Conservation (phyloP, 2,888 invertebrate genomes). For the Pheosia tremula region DNA sequence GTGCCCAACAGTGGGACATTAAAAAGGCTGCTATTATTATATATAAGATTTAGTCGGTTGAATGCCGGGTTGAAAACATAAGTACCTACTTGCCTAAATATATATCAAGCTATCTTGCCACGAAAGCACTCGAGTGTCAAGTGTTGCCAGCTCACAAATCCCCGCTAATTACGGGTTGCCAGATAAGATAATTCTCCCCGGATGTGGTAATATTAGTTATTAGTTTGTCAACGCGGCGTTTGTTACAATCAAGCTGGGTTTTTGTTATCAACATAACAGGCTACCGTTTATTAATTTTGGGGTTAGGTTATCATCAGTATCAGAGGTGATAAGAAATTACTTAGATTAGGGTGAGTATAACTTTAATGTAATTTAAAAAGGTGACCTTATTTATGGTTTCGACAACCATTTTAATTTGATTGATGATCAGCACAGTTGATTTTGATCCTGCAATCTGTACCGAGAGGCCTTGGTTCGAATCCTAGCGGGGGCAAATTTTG, state of each 20-base stretch:
- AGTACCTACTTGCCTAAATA: neutral
- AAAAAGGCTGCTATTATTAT: too few relatives aligned
- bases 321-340: slow-evolving; percentile 17
- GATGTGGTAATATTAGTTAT: slow-evolving; percentile 49
- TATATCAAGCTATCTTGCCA: neutral
- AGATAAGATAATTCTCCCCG: slow-evolving; percentile 68
- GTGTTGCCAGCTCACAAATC: slow-evolving; percentile 63
- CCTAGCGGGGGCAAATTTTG: too few relatives aligned
- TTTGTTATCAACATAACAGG: slow-evolving; percentile 40
- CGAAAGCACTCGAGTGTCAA: slow-evolving; percentile 40
- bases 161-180: slow-evolving; percentile 70
- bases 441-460: too few relatives aligned
- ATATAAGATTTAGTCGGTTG: too few relatives aligned
- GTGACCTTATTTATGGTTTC: too few relatives aligned
- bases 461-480: too few relatives aligned
- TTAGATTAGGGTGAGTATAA: slow-evolving; percentile 6
- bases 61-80: too few relatives aligned
- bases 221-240: slow-evolving; percentile 44
- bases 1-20: too few relatives aligned
- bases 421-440: too few relatives aligned
- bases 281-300: slow-evolving; percentile 72
- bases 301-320: slow-evolving; percentile 27
- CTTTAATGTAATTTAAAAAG: too few relatives aligned
- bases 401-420: too few relatives aligned
- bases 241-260: slow-evolving; percentile 17